These are phyloP conservation scores for Trematomus loennbergii DNA, from an alignment of 2,113 vertebrate species.

Conservation along the genomic window DNA sequence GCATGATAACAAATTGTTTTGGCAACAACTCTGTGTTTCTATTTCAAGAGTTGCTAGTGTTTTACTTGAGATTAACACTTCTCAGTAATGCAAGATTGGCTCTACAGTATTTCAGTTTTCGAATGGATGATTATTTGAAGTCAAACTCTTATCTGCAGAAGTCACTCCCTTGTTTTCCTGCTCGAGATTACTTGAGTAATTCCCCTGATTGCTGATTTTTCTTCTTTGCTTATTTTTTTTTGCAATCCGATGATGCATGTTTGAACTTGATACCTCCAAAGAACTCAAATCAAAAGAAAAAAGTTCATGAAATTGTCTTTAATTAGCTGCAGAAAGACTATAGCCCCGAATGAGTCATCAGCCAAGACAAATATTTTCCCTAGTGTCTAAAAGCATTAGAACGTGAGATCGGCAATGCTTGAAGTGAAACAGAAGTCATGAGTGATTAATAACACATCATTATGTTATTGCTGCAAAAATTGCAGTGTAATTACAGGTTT, in stretches of 20 bases:
- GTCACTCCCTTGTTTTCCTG: slow-evolving; percentile 23
- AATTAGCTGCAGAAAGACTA: background rate
- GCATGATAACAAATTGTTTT: slow-evolving; percentile 51
- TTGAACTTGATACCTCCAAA: background rate
- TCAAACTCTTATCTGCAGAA: slow-evolving; percentile 14
- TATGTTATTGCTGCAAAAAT: slow-evolving; percentile 17
- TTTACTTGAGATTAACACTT: slow-evolving; percentile 27
- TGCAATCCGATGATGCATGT: background rate
- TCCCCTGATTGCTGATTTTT: slow-evolving; percentile 26
- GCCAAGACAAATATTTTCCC: slow-evolving; percentile 22
- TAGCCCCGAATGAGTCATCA: slow-evolving; percentile 9
- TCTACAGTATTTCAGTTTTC: slow-evolving; percentile 23
- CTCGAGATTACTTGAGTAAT: background rate
- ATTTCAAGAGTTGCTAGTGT: slow-evolving; percentile 46
- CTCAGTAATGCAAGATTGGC: slow-evolving; percentile 11
- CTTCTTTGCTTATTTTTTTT: slow-evolving; percentile 8
- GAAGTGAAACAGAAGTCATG: slow-evolving; percentile 5
- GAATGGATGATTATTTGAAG: background rate
- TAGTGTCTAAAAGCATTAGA: slow-evolving; percentile 14
- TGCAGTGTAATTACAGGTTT: background rate
- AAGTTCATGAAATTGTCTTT: background rate
- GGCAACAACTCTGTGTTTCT: slow-evolving; percentile 47
- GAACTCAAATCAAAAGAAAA: background rate
- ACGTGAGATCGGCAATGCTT: slow-evolving; percentile 13
- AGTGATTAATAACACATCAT: slow-evolving; percentile 9